phyloP scores from a whole-genome alignment of 2,113 vertebrate genomes.

The Pelecanus crispus region DNA sequence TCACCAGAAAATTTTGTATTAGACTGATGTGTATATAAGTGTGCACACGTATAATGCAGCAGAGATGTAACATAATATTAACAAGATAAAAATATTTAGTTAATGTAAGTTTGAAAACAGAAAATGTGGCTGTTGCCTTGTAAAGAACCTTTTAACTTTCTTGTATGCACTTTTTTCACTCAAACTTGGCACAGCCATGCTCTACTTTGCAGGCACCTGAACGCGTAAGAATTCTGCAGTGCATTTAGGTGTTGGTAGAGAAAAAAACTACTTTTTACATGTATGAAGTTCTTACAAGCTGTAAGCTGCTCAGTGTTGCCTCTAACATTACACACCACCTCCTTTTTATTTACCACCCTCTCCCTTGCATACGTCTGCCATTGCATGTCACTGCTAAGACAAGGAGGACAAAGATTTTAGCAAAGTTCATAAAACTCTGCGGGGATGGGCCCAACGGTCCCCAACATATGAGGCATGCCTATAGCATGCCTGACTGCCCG shows the following conservation, averaged over 20 bases:
- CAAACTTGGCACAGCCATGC: not conserved
- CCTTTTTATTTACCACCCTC: not conserved
- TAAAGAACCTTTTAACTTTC: not conserved
- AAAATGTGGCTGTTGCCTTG: not conserved
- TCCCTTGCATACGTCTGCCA: fast-evolving
- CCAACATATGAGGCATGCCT: fast-evolving
- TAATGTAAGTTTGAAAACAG: not conserved
- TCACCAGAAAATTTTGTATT: not conserved
- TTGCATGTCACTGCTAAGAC: not conserved
- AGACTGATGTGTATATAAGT: not conserved
- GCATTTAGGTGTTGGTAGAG: not conserved
- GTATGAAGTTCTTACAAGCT: not conserved
- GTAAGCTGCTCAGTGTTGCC: not conserved
- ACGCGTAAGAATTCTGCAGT: not conserved
- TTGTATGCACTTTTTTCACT: not conserved
- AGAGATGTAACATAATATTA: not conserved
- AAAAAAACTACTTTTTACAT: not conserved
- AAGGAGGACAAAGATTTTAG: not conserved
- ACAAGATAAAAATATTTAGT: not conserved
- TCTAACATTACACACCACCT: not conserved
- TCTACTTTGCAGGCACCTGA: not conserved
- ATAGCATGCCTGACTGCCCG: not conserved
- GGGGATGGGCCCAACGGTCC: not conserved
- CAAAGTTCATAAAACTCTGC: not conserved
- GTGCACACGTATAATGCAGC: fast-evolving